Conservation (phyloP, 2,888 invertebrate genomes). For the Baccha elongata region DNA sequence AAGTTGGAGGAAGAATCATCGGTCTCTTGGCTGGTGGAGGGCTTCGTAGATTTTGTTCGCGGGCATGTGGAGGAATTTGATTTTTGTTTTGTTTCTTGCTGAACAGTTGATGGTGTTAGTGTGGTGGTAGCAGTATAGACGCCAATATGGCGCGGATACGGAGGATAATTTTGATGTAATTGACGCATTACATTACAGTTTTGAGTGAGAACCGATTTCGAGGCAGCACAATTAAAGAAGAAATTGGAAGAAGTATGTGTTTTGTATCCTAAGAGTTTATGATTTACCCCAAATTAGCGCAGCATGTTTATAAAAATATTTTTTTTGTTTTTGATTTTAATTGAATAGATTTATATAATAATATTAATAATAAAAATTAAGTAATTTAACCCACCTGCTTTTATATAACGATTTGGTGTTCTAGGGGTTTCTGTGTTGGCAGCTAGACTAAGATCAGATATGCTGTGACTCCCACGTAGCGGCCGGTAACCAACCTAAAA, state of each 20-base stretch:
- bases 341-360: neutral
- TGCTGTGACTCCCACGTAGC: conserved; percentile 92
- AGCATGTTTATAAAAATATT: conserved; percentile 57
- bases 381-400: conserved; percentile 81
- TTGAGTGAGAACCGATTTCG: conserved; percentile 81
- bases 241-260: conserved; percentile 62
- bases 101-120: conserved; percentile 56
- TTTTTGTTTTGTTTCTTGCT: conserved; percentile 35
- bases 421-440: conserved; percentile 81
- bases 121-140: conserved; percentile 76
- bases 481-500: conserved; percentile 90
- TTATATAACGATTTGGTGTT: conserved; percentile 82
- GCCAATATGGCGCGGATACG: conserved; percentile 82
- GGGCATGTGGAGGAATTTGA: conserved; percentile 51
- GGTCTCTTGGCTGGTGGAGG: conserved; percentile 70
- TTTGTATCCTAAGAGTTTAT: conserved; percentile 54
- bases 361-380: neutral
- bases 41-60: conserved; percentile 46
- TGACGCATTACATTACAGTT: conserved; percentile 82
- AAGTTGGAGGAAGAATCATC: conserved; percentile 77
- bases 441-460: conserved; percentile 91
- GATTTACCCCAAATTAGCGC: conserved; percentile 40
- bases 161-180: conserved; percentile 82
- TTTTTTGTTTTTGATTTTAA: conserved; percentile 12
- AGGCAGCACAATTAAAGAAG: conserved; percentile 82